Evolutionary conservation across 2,797 vertebrate genomes (phyloP).

Genomic region (Fringilla coelebs): DNA sequence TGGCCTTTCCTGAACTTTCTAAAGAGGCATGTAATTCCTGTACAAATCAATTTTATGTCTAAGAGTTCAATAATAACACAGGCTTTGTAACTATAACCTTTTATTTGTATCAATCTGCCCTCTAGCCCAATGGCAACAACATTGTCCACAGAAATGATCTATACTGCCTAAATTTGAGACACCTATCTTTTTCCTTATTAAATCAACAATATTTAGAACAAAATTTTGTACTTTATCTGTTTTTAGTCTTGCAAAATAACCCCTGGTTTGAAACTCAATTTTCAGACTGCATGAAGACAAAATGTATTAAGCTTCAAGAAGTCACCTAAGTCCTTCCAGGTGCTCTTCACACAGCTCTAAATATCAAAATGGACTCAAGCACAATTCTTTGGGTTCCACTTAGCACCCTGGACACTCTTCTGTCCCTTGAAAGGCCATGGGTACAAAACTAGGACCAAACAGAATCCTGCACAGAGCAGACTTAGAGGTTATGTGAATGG

Average conservation of each 20-base stretch:
- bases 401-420: background rate
- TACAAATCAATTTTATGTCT: background rate
- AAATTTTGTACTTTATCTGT: background rate
- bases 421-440: background rate
- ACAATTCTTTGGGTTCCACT: background rate
- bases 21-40: background rate
- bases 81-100: background rate
- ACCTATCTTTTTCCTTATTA: background rate
- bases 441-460: background rate
- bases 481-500: background rate
- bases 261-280: background rate
- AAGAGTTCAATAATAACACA: background rate
- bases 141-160: background rate
- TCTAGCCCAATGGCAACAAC: background rate
- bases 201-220: background rate
- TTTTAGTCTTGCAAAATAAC: background rate
- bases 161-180: background rate
- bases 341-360: background rate
- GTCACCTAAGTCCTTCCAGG: background rate
- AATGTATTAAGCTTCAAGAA: background rate
- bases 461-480: background rate
- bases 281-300: background rate
- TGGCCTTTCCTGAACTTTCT: background rate
- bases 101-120: background rate
- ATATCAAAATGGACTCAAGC: background rate